A percentile compares a stretch with the other conserved stretches of the same genome.
Evolutionary conservation across 1,140 invertebrate species (phyloP).

Genomic region (Physella acuta): DNA sequence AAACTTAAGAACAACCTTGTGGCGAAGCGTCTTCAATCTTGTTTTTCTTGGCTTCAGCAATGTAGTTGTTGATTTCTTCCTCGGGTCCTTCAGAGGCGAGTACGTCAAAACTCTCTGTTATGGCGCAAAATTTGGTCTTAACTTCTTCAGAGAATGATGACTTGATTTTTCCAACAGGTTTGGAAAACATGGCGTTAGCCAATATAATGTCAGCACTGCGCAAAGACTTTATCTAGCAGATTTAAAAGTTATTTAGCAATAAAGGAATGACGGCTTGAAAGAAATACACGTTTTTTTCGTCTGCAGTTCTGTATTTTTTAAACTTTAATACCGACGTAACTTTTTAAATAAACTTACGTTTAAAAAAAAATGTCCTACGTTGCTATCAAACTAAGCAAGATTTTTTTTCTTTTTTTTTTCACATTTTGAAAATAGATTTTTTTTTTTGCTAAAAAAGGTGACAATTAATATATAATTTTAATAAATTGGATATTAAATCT

Average conservation of each 20-base stretch:
- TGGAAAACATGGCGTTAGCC: not conserved
- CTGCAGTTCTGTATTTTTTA: too few species aligned
- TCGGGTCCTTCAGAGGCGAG: not conserved
- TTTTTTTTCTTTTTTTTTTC: too few species aligned
- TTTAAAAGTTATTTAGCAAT: too few species aligned
- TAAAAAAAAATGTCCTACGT: too few species aligned
- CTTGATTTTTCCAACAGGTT: not conserved
- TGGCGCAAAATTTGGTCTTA: not conserved
- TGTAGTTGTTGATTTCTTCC: slow-evolving; percentile 1
- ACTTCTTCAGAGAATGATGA: not conserved
- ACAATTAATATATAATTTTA: not conserved
- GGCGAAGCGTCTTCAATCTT: not conserved
- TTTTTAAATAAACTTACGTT: too few species aligned
- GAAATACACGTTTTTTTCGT: too few species aligned
- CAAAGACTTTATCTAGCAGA: not conserved
- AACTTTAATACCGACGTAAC: too few species aligned
- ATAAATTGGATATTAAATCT: not conserved
- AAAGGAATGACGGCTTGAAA: too few species aligned
- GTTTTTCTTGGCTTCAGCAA: not conserved
- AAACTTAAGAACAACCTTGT: too few species aligned
- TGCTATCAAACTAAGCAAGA: too few species aligned
- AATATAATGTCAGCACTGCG: not conserved
- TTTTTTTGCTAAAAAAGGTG: too few species aligned
- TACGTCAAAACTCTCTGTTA: not conserved
- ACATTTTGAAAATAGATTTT: too few species aligned